Evolutionary conservation across 2,797 vertebrate species (phyloP).

Genomic region (Cottoperca gobio): DNA sequence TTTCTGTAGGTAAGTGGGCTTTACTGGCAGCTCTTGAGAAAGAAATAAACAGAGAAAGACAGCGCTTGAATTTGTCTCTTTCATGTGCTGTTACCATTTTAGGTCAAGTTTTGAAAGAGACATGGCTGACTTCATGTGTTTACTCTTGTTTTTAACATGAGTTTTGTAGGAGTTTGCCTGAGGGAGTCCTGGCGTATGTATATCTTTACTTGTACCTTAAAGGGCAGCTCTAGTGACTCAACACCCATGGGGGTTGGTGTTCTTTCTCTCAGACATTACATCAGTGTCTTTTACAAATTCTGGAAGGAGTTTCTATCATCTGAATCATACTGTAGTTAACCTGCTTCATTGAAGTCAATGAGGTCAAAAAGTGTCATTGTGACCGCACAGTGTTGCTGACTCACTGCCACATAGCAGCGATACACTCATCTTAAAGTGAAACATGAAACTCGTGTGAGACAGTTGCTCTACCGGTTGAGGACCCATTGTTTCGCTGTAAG

Average conservation of each 20-base stretch:
- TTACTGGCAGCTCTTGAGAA: slow-evolving; percentile 60
- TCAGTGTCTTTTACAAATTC: slow-evolving; percentile 69
- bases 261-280: slow-evolving; percentile 77
- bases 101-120: slow-evolving; percentile 73
- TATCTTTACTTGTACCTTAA: slow-evolving; percentile 45
- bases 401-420: slow-evolving; percentile 41
- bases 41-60: slow-evolving; percentile 74
- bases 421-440: slow-evolving; percentile 58
- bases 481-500: slow-evolving; percentile 53
- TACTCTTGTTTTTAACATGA: slow-evolving; percentile 57
- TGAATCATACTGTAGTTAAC: slow-evolving; percentile 74
- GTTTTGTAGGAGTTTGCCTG: slow-evolving; percentile 19
- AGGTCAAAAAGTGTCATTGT: slow-evolving; percentile 53
- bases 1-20: slow-evolving; percentile 47
- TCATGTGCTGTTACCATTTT: slow-evolving; percentile 79
- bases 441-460: slow-evolving; percentile 56
- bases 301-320: slow-evolving; percentile 63
- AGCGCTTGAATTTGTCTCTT: slow-evolving; percentile 51
- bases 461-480: slow-evolving; percentile 12
- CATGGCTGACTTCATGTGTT: slow-evolving; percentile 59
- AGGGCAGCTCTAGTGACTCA: slow-evolving; percentile 59
- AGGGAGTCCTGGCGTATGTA: slow-evolving; percentile 38
- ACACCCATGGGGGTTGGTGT: slow-evolving; percentile 52
- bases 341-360: slow-evolving; percentile 45
- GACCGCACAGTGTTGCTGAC: slow-evolving; percentile 60